Evolutionary conservation across 2,888 invertebrate species (phyloP).

Genomic region (Copidosoma aretas): DNA sequence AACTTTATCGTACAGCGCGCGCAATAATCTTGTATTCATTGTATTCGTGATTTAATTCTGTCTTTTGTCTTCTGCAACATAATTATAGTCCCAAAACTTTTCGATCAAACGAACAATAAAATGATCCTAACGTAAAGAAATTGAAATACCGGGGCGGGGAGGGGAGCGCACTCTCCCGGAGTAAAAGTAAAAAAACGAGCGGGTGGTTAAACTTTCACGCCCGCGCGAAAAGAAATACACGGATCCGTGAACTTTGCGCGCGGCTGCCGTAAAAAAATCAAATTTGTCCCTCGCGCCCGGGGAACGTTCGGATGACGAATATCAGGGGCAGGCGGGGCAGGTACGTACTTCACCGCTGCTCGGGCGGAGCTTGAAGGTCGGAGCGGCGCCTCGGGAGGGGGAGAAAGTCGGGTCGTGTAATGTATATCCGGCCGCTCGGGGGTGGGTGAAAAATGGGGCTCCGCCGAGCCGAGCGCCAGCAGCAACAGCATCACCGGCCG

Average conservation of each 20-base stretch:
- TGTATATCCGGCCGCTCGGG: not conserved
- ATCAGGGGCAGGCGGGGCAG: constrained; percentile 37
- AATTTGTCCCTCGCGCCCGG: constrained; percentile 31
- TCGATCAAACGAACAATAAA: no score
- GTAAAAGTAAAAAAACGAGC: no score
- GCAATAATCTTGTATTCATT: no score
- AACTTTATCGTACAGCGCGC: no score
- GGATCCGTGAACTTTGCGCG: constrained; percentile 26
- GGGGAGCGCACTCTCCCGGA: no score
- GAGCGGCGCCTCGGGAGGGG: constrained; percentile 24
- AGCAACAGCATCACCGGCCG: constrained; percentile 35
- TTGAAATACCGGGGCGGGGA: no score
- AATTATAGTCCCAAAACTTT: no score
- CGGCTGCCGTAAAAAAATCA: constrained; percentile 20
- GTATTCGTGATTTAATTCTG: no score
- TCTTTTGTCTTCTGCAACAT: no score
- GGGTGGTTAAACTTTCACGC: no score
- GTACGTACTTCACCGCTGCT: constrained; percentile 36
- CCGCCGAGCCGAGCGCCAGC: constrained; percentile 41
- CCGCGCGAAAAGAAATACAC: not conserved
- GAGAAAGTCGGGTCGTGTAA: not conserved
- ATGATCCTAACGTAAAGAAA: no score
- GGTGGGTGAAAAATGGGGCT: constrained; percentile 51
- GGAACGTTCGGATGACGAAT: constrained; percentile 43
- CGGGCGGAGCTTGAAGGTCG: constrained; percentile 43